Evolutionary conservation across 2,888 invertebrate genomes (phyloP).

Genomic region (Orchesella flavescens): DNA sequence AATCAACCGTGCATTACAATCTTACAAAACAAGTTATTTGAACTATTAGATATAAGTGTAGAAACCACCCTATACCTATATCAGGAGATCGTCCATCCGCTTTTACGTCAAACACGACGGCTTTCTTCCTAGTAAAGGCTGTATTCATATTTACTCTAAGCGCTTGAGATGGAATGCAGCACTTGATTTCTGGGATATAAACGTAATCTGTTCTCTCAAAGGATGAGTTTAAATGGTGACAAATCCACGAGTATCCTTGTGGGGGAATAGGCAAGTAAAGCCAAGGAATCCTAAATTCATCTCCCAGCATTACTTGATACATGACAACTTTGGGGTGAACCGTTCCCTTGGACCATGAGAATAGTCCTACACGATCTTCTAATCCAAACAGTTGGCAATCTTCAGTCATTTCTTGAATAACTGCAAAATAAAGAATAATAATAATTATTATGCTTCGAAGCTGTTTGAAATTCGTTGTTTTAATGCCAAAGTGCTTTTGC

Average conservation of each 20-base stretch:
- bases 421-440: constrained; percentile 15
- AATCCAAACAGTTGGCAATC: constrained; percentile 57
- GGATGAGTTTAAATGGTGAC: constrained; percentile 45
- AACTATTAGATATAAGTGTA: background rate
- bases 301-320: constrained; percentile 55
- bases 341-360: constrained; percentile 48
- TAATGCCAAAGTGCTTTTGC: background rate
- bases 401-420: constrained; percentile 59
- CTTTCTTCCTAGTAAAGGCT: constrained; percentile 42
- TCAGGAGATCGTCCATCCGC: constrained; percentile 32
- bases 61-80: constrained; percentile 38
- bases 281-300: constrained; percentile 56
- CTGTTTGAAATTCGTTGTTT: background rate
- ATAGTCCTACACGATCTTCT: constrained; percentile 53
- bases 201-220: constrained; percentile 49
- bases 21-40: background rate
- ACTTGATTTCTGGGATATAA: constrained; percentile 61
- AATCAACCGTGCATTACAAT: background rate
- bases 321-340: constrained; percentile 53
- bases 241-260: constrained; percentile 59
- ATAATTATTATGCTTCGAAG: too few species aligned
- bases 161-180: constrained; percentile 52
- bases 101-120: constrained; percentile 45
- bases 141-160: constrained; percentile 53
- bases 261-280: constrained; percentile 62